Evolutionary conservation across 92 coral and sea anemone genomes (phyloP), one percentile per base, ranked within the genome.

Genomic region (Umimayanthus chanpuru): DNA sequence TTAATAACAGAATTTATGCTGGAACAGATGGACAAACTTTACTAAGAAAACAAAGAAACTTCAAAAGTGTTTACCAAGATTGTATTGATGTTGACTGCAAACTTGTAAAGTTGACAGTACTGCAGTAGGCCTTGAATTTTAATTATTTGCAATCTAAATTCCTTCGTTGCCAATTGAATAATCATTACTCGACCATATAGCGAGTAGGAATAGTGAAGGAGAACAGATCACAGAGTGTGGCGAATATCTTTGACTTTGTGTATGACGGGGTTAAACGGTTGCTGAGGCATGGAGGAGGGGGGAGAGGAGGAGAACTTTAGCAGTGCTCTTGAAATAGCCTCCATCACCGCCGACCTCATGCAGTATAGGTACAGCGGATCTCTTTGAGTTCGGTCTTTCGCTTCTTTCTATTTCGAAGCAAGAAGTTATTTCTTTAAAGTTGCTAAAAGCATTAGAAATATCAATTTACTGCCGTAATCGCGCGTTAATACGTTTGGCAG

Each of bases 331-430:
- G 94, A 89, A 58, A 81, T 67, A 38, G 96, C 94, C 11, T 90
- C 92, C 29, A 44, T 74, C 12, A 85, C 96, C 43, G 94, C 92
- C 40, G 95, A 94, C 30, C 81, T 92, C 41, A 77, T 94, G 89
- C 96, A 94, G 83, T 88, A 82, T 77, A 94, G 96, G 96, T 94
- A 92, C 55, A 28, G 4, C 18, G 79, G 9, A 39, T 23, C 2
- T 25, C 12, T 38, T 11, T 29, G 68, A 49, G n/a, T 23, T 76
- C 29, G 6, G 29, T 43, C 81, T 8, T 25, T 16, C 67, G 43
- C 18, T 11, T 73, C 18, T 12, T 73, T 73, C 58, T 53, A 10
- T 47, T 43, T 43, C 49, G 0, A 61, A 61, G 25, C 23, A 61
- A 61, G 68, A 8, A 23, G 68, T 61, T 6, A 61, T 61, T 8